Conservation (phyloP, 2,888 invertebrate species). For the Lasioglossum oenotherae region DNA sequence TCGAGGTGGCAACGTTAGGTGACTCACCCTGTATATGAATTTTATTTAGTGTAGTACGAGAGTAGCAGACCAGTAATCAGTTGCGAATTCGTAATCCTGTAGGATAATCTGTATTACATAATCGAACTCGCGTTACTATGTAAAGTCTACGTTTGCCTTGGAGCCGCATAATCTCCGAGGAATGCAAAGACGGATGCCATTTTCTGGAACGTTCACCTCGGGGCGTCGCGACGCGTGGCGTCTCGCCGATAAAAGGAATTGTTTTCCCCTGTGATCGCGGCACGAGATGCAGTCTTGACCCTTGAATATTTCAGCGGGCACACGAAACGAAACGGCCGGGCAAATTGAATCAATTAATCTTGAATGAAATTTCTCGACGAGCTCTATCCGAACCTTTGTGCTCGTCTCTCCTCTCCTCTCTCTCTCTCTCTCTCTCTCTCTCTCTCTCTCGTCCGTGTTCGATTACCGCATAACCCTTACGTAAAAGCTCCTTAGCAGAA, state of each 20-base stretch:
- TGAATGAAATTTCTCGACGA: conserved; percentile 4
- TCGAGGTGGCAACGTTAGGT: no score
- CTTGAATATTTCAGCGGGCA: neutral
- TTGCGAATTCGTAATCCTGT: no score
- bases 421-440: neutral
- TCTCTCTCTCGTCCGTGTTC: neutral
- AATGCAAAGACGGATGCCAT: conserved; percentile 7
- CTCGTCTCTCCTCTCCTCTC: no score
- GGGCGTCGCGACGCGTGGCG: neutral
- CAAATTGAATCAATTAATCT: conserved; percentile 1
- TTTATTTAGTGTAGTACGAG: no score
- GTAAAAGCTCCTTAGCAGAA: neutral
- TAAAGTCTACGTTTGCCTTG: neutral
- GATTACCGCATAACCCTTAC: neutral
- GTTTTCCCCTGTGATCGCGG: neutral
- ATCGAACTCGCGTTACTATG: no score
- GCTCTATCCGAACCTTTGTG: neutral
- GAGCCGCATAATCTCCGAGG: conserved; percentile 29
- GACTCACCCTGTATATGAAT: no score
- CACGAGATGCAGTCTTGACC: neutral
- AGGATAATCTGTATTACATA: no score
- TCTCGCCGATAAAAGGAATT: neutral
- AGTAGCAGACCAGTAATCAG: no score
- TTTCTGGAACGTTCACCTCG: conserved; percentile 6
- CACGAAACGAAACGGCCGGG: neutral